phyloP scores from a whole-genome alignment of 2,113 vertebrate genomes.

The Emydocephalus ijimae region DNA sequence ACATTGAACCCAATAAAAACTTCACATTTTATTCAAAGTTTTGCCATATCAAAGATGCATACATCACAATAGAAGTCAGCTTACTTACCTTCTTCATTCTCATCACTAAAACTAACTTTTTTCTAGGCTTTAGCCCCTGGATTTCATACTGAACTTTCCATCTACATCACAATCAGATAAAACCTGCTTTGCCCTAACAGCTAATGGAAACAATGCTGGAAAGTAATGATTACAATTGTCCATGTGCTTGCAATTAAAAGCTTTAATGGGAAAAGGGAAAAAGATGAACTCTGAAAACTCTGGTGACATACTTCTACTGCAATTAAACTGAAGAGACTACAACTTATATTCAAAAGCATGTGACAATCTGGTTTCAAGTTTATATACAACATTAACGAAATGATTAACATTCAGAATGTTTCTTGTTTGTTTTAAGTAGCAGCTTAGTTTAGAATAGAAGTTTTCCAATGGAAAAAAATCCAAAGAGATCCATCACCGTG shows the following conservation, averaged over 20 bases:
- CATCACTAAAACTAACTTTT: constrained; percentile 27
- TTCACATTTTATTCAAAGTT: not conserved
- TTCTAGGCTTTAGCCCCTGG: constrained; percentile 48
- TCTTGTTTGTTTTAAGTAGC: constrained; percentile 31
- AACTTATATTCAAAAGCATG: constrained; percentile 58
- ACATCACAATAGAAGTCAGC: not conserved
- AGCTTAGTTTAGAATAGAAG: constrained; percentile 17
- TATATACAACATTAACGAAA: constrained; percentile 60
- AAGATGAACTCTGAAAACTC: constrained; percentile 21
- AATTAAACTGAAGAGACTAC: constrained; percentile 39
- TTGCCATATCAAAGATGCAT: not conserved
- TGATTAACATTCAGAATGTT: constrained; percentile 70
- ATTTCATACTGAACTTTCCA: constrained; percentile 53
- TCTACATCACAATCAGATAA: constrained; percentile 43
- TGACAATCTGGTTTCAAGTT: constrained; percentile 49
- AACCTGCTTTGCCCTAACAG: constrained; percentile 29
- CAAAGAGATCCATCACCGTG: not conserved
- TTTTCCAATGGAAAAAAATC: constrained; percentile 5
- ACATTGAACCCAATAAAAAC: not conserved
- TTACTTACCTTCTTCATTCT: constrained; percentile 66
- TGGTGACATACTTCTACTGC: constrained; percentile 30
- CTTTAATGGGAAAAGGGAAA: accelerated
- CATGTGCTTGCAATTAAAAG: constrained; percentile 41
- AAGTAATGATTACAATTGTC: constrained; percentile 47
- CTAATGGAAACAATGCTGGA: constrained; percentile 32